Base-by-base conservation (phyloP, 2,113 vertebrate species). In the Anser brachyrhynchus region DNA sequence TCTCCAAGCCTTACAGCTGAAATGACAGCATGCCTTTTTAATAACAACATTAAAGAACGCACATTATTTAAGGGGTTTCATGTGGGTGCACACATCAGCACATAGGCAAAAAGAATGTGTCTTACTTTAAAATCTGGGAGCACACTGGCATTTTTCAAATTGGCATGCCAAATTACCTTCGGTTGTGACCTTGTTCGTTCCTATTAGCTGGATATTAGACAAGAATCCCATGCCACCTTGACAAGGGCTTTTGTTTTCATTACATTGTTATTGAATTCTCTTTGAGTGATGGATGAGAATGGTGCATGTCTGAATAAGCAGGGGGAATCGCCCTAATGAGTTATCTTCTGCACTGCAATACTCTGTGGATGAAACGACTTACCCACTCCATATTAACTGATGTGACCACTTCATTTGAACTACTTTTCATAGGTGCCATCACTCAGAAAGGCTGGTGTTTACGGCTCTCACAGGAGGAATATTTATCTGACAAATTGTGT, bases 241-340 rank as follows among this genome's bases (percentile, higher is more conserved):
- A 94, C 90, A 97, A 96, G 61, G n/a, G 46, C 66, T 77, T 95
- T 89, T 95, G 64, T 84, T 90, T 94, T 69, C 78, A 52, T 81
- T 91, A 70, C 33, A 23, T 37, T 49, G 19, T 88, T 91, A 93
- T 31, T 90, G 75, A 84, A 81, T 94, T 84, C 69, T 72, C 11
- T 70, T 35, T 2, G 6, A 85, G 43, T 88, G 85, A 89, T 92
- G 46, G 90, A 92, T 88, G 51, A 84, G 89, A 95, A 72, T 0
- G 1, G 11, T 54, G 13, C 54, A 83, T 58, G 62, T 93, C 37
- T 78, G 91, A 93, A 67, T 79, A 91, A 96, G 90, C 64, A 96
- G n/a, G 71, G 70, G 61, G 86, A 96, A 96, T 97, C 69, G 66
- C 35, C 37, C 67, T 97, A 94, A 96, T 77, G 87, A 97, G 84